A percentile compares a stretch with the other conserved stretches of the same genome.
Conservation (phyloP, 2,797 vertebrate genomes). For the Aulostomus chinensis region DNA sequence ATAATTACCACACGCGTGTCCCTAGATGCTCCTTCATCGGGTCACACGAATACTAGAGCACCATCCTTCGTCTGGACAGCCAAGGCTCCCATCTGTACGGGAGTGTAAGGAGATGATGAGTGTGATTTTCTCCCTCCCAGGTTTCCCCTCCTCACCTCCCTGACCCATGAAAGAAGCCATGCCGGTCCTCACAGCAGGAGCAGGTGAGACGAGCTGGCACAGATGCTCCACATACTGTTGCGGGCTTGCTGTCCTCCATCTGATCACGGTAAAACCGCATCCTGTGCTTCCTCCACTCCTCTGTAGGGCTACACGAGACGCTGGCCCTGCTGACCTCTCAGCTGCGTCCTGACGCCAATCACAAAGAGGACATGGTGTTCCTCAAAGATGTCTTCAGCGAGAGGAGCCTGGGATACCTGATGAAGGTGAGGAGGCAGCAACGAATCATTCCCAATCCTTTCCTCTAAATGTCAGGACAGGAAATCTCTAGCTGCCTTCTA, state of each 20-base stretch:
- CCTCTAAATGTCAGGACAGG: too few species aligned
- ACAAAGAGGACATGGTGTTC: conserved; percentile 96
- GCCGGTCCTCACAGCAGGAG: conserved; percentile 92
- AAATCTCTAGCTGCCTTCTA: too few species aligned
- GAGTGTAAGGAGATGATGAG: neutral
- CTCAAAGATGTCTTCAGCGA: conserved; percentile 94
- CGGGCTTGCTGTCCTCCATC: conserved; percentile 28
- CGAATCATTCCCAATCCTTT: too few species aligned
- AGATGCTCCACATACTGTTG: conserved; percentile 4
- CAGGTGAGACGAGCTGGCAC: conserved; percentile 77
- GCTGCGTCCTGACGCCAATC: conserved; percentile 92
- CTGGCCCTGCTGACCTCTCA: conserved; percentile 94
- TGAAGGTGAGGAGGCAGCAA: conserved; percentile 93
- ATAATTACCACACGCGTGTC: conserved; percentile 16
- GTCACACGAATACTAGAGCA: conserved; percentile 7
- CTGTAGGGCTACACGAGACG: conserved; percentile 95
- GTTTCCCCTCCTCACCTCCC: conserved; percentile 51
- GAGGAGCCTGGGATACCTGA: conserved; percentile 89
- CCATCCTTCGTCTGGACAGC: too few species aligned
- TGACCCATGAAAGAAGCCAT: conserved; percentile 86
- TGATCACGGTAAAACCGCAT: too few species aligned
- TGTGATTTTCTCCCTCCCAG: conserved; percentile 32
- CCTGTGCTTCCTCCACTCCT: too few species aligned
- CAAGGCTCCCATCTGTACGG: too few species aligned
- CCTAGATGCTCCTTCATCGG: conserved; percentile 11